Conservation (phyloP, 2,113 vertebrate species). For the Sturnus vulgaris region DNA sequence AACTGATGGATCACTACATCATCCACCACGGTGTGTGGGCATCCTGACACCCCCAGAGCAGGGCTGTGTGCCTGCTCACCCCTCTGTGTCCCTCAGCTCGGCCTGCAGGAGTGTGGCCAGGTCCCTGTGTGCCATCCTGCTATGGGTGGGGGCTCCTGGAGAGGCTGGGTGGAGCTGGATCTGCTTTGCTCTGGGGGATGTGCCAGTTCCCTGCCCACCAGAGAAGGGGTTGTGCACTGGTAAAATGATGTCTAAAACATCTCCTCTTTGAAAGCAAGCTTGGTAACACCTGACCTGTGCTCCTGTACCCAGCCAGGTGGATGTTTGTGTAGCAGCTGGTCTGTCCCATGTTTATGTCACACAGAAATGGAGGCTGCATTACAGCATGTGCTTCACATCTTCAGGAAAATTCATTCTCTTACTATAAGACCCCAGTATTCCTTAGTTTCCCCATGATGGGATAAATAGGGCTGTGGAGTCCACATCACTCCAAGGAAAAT, state of each 20-base stretch:
- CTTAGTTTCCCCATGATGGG: background rate
- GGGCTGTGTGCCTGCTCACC: background rate
- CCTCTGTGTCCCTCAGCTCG: fast-evolving
- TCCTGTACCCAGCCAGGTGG: background rate
- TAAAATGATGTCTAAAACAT: background rate
- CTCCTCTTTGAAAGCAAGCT: background rate
- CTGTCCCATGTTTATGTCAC: background rate
- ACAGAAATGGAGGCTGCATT: background rate
- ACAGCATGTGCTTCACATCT: background rate
- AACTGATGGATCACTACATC: constrained; percentile 85
- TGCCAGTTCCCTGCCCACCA: background rate
- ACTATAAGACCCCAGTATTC: fast-evolving
- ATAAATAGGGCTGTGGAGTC: background rate
- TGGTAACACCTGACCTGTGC: background rate
- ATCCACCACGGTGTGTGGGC: constrained; percentile 81
- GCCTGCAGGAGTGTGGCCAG: background rate
- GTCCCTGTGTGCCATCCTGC: background rate
- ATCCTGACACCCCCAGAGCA: background rate
- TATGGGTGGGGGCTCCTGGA: background rate
- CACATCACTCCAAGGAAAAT: background rate
- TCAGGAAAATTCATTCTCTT: background rate
- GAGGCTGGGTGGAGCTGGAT: background rate
- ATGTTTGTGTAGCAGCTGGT: background rate
- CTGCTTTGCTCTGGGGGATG: background rate
- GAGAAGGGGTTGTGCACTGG: background rate